Base-by-base conservation (phyloP, 1,140 invertebrate genomes). In the Drosophila fuyamai region DNA sequence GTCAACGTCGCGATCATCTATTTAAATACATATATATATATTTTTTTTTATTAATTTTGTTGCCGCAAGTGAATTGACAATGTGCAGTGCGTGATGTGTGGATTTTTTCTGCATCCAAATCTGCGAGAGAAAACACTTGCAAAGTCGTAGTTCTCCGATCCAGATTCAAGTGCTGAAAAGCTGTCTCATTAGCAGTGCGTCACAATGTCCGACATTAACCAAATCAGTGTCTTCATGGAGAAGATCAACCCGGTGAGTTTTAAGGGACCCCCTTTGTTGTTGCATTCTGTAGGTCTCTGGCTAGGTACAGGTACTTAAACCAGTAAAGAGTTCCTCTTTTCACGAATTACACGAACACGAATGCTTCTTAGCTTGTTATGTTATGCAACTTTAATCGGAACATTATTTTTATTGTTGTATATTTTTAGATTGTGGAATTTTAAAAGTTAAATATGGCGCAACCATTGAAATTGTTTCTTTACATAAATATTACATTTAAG, bases 241-340 rank as follows among this genome's bases (percentile, higher is more conserved):
- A 92, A 92, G 86, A 76, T 92, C 27, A 92, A 92, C 76, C 90
- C 91, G 91, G 91, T 92, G 76, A 92, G 91, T 91, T 48, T 27
- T 13, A 5, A 13, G 58, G 60, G 43, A n/a, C 18, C 18, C 5
- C 5, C n/a, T 40, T 36, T n/a, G 29, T n/a, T 29, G 13, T 9
- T 10, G 40, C 13, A 61, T 38, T 68, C 36, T 46, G 10, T 65
- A 29, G 48, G 55, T 73, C 66, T 53, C 67, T 46, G 47, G 23
- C 4, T 23, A 23, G 23, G 3, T 23, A 23, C 23, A 23, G 66
- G 67, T 73, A 68, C 10, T 54, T 68, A 27, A 67, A 63, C 58
- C 46, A 43, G 35, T 12, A 50, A 43, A 35, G 59, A 51, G 59
- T 50, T 46, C 46, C 43, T 50, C 43, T 50, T 67, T 67, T 36